Conservation (phyloP, 2,888 invertebrate genomes). For the Parthenolecanium corni region DNA sequence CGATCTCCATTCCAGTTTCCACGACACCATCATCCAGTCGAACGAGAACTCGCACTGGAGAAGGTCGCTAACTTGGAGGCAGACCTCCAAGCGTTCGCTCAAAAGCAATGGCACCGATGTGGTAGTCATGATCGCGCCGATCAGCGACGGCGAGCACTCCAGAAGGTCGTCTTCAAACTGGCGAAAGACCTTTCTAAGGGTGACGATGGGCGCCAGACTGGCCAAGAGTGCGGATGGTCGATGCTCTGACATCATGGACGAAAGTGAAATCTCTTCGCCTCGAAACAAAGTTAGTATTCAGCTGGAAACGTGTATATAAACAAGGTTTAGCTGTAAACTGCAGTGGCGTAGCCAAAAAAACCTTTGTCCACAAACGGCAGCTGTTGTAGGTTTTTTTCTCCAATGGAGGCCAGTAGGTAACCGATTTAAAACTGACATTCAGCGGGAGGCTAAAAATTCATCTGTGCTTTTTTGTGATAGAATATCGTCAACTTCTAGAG, state of each 20-base stretch:
- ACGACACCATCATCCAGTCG: slow-evolving; percentile 33
- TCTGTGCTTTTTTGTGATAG: too few species aligned
- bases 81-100: not conserved
- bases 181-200: slow-evolving; percentile 32
- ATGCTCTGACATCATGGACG: not conserved
- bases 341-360: not conserved
- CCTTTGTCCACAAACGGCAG: too few species aligned
- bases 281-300: slow-evolving; percentile 29
- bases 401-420: too few species aligned
- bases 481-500: too few species aligned
- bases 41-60: slow-evolving; percentile 18
- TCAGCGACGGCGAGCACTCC: not conserved
- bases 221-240: not conserved
- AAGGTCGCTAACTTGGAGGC: slow-evolving; percentile 10
- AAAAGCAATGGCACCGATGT: slow-evolving; percentile 29
- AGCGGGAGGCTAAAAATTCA: too few species aligned
- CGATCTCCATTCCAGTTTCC: slow-evolving; percentile 45
- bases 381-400: too few species aligned
- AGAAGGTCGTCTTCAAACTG: slow-evolving; percentile 8
- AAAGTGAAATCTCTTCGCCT: slow-evolving; percentile 14
- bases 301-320: slow-evolving; percentile 32
- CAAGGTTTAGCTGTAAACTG: not conserved
- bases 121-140: slow-evolving; percentile 31
- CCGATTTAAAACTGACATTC: too few species aligned
- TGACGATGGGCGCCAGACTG: slow-evolving; percentile 30